These are phyloP conservation scores for Zalophus californianus DNA, from an alignment of 2,797 vertebrate genomes.

Conservation along the genomic window DNA sequence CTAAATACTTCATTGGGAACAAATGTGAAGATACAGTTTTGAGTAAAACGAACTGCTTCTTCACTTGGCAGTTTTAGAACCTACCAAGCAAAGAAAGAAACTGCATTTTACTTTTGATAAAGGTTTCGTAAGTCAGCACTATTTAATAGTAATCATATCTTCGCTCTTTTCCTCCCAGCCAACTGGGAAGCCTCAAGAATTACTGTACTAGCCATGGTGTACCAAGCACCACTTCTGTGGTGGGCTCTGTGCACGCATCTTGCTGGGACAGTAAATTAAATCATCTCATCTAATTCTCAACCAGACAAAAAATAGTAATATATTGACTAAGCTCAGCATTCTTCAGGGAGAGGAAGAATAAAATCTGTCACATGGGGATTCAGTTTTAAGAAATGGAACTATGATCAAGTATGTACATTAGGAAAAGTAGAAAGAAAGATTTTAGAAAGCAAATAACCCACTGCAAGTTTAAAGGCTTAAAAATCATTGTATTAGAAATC, in stretches of 20 bases:
- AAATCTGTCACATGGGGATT: neutral
- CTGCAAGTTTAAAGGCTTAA: conserved; percentile 44
- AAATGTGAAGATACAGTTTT: conserved; percentile 33
- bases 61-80: conserved; percentile 8
- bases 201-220: neutral
- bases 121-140: conserved; percentile 25
- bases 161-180: neutral
- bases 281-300: neutral
- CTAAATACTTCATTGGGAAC: conserved; percentile 39
- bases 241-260: neutral
- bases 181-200: neutral
- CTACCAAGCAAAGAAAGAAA: conserved; percentile 28
- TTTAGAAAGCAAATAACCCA: neutral
- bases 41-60: conserved; percentile 12
- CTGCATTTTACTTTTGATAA: conserved; percentile 47
- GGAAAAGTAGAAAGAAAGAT: conserved; percentile 45
- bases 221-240: neutral
- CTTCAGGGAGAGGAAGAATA: conserved; percentile 4
- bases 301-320: neutral
- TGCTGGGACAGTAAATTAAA: neutral
- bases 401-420: conserved; percentile 21
- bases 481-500: neutral
- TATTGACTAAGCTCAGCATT: conserved; percentile 44
- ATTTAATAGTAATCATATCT: neutral
- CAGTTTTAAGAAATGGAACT: conserved; percentile 11